Percentiles rank a stretch among this genome's conserved stretches.
phyloP scores from a whole-genome alignment of 2,113 vertebrate species.

The Mormyrus lacerda region DNA sequence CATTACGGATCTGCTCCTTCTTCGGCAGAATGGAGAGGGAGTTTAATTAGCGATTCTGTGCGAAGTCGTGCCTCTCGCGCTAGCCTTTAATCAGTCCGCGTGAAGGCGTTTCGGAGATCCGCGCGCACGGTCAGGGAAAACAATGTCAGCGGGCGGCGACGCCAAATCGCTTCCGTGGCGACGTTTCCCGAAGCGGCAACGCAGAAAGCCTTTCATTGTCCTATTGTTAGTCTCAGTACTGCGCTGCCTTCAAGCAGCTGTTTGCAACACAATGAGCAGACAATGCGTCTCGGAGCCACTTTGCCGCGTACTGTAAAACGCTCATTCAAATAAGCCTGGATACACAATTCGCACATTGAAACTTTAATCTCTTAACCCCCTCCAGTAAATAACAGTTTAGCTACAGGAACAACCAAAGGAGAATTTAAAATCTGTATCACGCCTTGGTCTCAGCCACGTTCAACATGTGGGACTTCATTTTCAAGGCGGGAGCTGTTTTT shows the following conservation, averaged over 20 bases:
- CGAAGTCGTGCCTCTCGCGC: not conserved
- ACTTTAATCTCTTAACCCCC: slow-evolving; percentile 23
- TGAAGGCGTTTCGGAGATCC: not conserved
- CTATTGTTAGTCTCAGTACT: slow-evolving; percentile 61
- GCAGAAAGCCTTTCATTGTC: slow-evolving; percentile 54
- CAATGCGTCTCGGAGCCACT: slow-evolving; percentile 57
- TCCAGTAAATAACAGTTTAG: slow-evolving; percentile 28
- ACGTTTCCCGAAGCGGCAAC: slow-evolving; percentile 47
- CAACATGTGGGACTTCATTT: not conserved
- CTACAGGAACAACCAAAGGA: slow-evolving; percentile 25
- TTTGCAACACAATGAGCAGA: slow-evolving; percentile 60
- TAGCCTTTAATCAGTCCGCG: not conserved
- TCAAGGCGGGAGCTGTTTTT: not conserved
- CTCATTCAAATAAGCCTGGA: slow-evolving; percentile 40
- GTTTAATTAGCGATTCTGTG: not conserved
- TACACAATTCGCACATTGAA: not conserved
- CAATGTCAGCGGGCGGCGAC: slow-evolving; percentile 40
- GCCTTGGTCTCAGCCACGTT: slow-evolving; percentile 25
- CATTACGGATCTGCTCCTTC: not conserved
- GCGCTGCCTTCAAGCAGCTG: slow-evolving; percentile 58
- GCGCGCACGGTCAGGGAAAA: slow-evolving; percentile 52
- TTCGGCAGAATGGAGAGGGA: not conserved
- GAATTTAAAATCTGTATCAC: slow-evolving; percentile 37
- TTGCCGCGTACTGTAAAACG: slow-evolving; percentile 56
- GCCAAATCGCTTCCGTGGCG: slow-evolving; percentile 44